Evolutionary conservation across 1,140 invertebrate genomes (phyloP).

Genomic region (Apis mellifera): DNA sequence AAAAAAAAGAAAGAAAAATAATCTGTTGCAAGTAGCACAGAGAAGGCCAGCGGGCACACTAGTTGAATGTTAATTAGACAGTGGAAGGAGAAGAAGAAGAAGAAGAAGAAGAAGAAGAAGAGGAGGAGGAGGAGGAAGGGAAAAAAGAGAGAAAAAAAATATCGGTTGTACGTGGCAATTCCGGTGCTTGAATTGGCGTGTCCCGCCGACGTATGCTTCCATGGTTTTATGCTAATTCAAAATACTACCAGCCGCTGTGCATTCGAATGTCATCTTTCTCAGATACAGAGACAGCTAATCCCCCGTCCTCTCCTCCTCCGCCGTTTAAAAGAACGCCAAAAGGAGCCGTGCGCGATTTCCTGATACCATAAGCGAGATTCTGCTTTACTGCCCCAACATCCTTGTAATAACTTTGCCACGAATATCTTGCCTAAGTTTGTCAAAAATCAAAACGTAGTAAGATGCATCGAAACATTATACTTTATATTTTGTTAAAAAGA

Average conservation of each 20-base stretch:
- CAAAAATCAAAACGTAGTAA: too few species aligned
- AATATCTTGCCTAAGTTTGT: too few species aligned
- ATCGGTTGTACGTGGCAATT: conserved; percentile 43
- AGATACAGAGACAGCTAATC: conserved; percentile 20
- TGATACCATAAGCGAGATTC: neutral
- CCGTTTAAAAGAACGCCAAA: conserved; percentile 35
- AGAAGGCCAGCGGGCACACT: conserved; percentile 7
- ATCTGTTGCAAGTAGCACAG: conserved; percentile 55
- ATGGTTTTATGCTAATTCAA: conserved; percentile 66
- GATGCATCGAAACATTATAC: too few species aligned
- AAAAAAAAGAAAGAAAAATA: too few species aligned
- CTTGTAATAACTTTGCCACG: too few species aligned
- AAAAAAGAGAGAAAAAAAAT: conserved; percentile 20
- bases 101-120: too few species aligned
- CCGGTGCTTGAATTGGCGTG: conserved; percentile 52
- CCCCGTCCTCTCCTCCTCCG: conserved; percentile 1
- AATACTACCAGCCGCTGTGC: conserved; percentile 34
- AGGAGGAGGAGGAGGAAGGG: too few species aligned
- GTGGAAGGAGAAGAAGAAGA: conserved; percentile 16
- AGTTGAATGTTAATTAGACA: conserved; percentile 58
- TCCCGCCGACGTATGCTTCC: conserved; percentile 47
- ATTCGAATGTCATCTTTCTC: conserved; percentile 60
- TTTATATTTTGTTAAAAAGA: too few species aligned
- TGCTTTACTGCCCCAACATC: neutral
- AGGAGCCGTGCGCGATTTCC: neutral